Percentiles rank a stretch among this genome's conserved stretches.
Conservation (phyloP, 1,140 invertebrate species). For the Nasonia giraulti region DNA sequence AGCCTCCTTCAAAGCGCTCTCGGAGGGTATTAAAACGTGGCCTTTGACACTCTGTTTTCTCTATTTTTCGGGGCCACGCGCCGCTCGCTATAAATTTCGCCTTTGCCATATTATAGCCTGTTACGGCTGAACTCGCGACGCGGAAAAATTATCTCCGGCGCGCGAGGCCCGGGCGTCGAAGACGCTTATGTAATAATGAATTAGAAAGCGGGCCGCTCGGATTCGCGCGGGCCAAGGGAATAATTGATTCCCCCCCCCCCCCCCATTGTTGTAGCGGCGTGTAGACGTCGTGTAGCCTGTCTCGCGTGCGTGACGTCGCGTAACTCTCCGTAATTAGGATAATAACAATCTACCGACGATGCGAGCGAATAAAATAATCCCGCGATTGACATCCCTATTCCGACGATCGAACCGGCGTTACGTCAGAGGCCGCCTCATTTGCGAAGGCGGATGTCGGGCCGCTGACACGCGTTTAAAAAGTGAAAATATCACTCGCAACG, state of each 20-base stretch:
- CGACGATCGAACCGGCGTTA: too few species aligned
- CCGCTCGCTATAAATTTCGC: conserved; percentile 3
- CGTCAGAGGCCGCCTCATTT: too few species aligned
- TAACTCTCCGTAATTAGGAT: background rate
- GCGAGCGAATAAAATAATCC: too few species aligned
- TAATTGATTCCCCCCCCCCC: too few species aligned
- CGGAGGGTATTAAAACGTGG: conserved; percentile 31
- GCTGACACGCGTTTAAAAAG: conserved; percentile 26
- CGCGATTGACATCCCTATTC: too few species aligned
- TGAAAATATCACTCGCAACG: conserved; percentile 34
- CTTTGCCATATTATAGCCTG: background rate
- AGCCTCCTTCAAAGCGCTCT: conserved; percentile 14
- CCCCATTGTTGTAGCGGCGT: too few species aligned
- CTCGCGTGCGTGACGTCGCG: too few species aligned
- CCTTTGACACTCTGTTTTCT: conserved; percentile 44
- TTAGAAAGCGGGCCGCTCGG: background rate
- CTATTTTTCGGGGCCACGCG: background rate
- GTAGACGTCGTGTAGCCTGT: too few species aligned
- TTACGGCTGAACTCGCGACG: conserved; percentile 5
- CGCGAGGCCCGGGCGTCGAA: background rate
- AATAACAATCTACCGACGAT: background rate
- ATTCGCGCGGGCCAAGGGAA: background rate
- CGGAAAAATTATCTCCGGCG: background rate
- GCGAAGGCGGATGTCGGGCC: background rate
- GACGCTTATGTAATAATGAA: background rate